A percentile compares a stretch with the other conserved stretches of the same genome.
phyloP scores from a whole-genome alignment of 1,140 invertebrate species.

The Drosophila simulans region DNA sequence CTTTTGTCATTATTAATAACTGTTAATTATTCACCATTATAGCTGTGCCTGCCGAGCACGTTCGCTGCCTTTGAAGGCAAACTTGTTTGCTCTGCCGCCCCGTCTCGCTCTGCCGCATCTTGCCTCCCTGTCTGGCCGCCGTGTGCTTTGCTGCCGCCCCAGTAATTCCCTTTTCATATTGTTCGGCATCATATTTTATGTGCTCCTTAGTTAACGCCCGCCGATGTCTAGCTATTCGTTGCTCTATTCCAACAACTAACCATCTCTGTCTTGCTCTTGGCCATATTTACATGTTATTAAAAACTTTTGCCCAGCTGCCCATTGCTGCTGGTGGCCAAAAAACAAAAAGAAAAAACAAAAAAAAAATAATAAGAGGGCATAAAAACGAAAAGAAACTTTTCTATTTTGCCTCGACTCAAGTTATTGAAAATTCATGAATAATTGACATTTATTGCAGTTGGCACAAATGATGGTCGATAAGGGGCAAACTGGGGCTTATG shows the following conservation, averaged over 20 bases:
- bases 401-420: constrained; percentile 48
- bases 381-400: not conserved
- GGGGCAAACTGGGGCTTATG: constrained; percentile 36
- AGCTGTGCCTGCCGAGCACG: constrained; percentile 62
- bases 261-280: constrained; percentile 39
- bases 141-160: constrained; percentile 33
- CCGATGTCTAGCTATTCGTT: constrained; percentile 19
- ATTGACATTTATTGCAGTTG: constrained; percentile 83
- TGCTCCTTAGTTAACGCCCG: constrained; percentile 74
- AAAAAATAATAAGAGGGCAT: too few species aligned
- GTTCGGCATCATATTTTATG: constrained; percentile 75
- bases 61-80: constrained; percentile 12
- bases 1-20: constrained; percentile 84
- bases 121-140: too few species aligned
- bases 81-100: constrained; percentile 7
- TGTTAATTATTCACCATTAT: constrained; percentile 84
- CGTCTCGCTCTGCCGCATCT: not conserved
- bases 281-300: constrained; percentile 82
- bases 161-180: constrained; percentile 72
- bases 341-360: not conserved
- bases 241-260: constrained; percentile 8
- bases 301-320: constrained; percentile 50
- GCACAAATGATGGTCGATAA: constrained; percentile 80
- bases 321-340: constrained; percentile 32
- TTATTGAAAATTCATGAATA: constrained; percentile 83